Percentiles rank a stretch among this genome's conserved stretches.
Evolutionary conservation across 2,888 invertebrate genomes (phyloP).

Genomic region (Drosophila robusta): DNA sequence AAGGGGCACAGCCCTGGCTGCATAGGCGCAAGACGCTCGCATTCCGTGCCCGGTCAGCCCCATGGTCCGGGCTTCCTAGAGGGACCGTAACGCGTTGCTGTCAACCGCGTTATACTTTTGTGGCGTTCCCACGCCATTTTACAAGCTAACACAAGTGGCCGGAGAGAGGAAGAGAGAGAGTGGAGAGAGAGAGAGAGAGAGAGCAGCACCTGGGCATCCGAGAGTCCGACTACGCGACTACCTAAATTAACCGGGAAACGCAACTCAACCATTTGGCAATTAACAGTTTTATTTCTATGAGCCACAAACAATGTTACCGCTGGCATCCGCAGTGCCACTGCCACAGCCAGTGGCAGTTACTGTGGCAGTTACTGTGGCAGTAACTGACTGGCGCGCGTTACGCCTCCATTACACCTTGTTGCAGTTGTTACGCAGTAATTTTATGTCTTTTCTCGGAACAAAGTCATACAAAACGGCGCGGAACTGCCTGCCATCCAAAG

Average conservation of each 20-base stretch:
- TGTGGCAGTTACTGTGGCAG: slow-evolving; percentile 10
- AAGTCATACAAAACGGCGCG: slow-evolving; percentile 82
- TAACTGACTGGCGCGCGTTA: slow-evolving; percentile 60
- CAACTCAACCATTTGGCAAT: slow-evolving; percentile 76
- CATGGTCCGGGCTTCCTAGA: slow-evolving; percentile 15
- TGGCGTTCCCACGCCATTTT: slow-evolving; percentile 73
- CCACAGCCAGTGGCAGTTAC: too few relatives aligned
- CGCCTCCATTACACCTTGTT: slow-evolving; percentile 83
- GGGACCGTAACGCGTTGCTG: slow-evolving; percentile 54
- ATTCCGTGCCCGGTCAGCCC: slow-evolving; percentile 45
- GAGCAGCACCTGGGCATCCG: slow-evolving; percentile 34
- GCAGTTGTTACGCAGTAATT: slow-evolving; percentile 83
- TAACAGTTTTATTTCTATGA: slow-evolving; percentile 82
- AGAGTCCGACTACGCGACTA: slow-evolving; percentile 6
- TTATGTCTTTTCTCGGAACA: slow-evolving; percentile 82
- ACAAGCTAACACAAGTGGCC: slow-evolving; percentile 27
- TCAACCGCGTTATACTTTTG: slow-evolving; percentile 48
- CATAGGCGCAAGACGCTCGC: slow-evolving; percentile 19
- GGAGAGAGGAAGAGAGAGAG: too few relatives aligned
- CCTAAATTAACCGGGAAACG: slow-evolving; percentile 68
- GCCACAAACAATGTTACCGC: slow-evolving; percentile 71
- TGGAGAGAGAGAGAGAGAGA: too few relatives aligned
- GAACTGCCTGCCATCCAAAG: slow-evolving; percentile 54
- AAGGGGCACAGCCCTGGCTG: too few relatives aligned
- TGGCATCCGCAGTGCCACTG: slow-evolving; percentile 15